phyloP scores from a whole-genome alignment of 2,888 invertebrate species.

The Drosophila gaucha region DNA sequence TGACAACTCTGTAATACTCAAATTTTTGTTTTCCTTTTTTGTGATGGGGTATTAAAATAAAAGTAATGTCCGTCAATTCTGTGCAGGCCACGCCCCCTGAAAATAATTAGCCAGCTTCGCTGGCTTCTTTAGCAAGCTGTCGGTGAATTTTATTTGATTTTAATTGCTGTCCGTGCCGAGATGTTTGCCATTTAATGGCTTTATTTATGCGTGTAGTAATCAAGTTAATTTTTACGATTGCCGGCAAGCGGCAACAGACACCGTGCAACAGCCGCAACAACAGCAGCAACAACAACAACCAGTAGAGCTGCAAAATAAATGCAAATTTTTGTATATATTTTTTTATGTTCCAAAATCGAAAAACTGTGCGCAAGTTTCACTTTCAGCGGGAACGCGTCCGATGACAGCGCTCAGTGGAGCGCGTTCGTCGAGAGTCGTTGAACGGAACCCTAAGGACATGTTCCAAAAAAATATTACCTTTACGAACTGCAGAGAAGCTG shows the following conservation, averaged over 20 bases:
- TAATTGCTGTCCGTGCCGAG: constrained; percentile 64
- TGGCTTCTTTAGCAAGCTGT: constrained; percentile 29
- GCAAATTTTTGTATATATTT: constrained; percentile 62
- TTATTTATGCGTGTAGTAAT: constrained; percentile 79
- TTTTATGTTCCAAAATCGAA: constrained; percentile 50
- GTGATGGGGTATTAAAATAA: constrained; percentile 6
- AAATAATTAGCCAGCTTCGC: constrained; percentile 18
- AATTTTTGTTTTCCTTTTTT: background rate
- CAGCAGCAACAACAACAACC: constrained; percentile 33
- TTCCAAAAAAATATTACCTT: constrained; percentile 16
- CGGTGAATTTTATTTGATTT: constrained; percentile 74
- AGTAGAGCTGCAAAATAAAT: constrained; percentile 62
- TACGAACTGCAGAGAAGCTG: constrained; percentile 3
- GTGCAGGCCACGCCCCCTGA: constrained; percentile 12
- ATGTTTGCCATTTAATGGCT: constrained; percentile 74
- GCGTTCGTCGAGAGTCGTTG: constrained; percentile 17
- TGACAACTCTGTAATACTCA: background rate
- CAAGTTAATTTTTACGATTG: constrained; percentile 78
- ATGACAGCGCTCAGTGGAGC: constrained; percentile 54
- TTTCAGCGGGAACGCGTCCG: constrained; percentile 65
- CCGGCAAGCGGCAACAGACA: constrained; percentile 40
- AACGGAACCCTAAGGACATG: constrained; percentile 55
- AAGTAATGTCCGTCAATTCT: constrained; percentile 15
- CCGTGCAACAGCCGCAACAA: constrained; percentile 39
- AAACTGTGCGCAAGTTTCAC: constrained; percentile 62